These are phyloP conservation scores for Eremobia ochroleuca DNA, from an alignment of 2,888 invertebrate genomes.

Conservation along the genomic window DNA sequence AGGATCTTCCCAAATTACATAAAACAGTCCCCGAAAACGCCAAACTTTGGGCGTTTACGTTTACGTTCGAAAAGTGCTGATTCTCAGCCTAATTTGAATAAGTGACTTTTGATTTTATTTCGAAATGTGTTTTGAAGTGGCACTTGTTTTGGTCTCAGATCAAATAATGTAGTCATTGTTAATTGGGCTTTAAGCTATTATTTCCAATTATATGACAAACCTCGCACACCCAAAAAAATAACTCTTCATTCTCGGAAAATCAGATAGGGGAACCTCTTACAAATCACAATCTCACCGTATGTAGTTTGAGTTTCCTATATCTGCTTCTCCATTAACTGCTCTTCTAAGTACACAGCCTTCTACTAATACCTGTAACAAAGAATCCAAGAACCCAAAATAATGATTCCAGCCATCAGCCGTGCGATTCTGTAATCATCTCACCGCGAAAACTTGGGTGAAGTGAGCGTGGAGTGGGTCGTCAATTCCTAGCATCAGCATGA, in stretches of 20 bases:
- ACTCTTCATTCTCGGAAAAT: neutral
- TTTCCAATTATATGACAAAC: neutral
- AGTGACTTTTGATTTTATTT: neutral
- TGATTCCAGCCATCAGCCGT: constrained; percentile 16
- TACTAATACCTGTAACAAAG: neutral
- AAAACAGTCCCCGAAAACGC: too few relatives aligned
- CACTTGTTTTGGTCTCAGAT: neutral
- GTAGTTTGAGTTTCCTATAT: neutral
- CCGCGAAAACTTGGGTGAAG: too few relatives aligned
- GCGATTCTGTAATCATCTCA: too few relatives aligned
- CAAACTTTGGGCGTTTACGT: too few relatives aligned
- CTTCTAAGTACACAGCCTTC: neutral
- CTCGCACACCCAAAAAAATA: neutral
- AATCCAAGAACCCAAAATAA: constrained; percentile 29
- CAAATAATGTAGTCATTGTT: neutral
- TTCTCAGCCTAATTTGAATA: neutral
- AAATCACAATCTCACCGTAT: neutral
- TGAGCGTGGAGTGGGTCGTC: too few relatives aligned
- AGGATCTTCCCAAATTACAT: too few relatives aligned
- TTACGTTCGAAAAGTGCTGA: neutral
- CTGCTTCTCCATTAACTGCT: neutral
- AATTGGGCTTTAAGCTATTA: neutral
- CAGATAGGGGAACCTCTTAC: neutral
- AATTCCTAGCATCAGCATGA: too few relatives aligned
- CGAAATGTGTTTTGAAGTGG: neutral